Evolutionary conservation across 1,140 invertebrate genomes (phyloP), one percentile per base, ranked within the genome.

Genomic region (Neodiprion virginianus): DNA sequence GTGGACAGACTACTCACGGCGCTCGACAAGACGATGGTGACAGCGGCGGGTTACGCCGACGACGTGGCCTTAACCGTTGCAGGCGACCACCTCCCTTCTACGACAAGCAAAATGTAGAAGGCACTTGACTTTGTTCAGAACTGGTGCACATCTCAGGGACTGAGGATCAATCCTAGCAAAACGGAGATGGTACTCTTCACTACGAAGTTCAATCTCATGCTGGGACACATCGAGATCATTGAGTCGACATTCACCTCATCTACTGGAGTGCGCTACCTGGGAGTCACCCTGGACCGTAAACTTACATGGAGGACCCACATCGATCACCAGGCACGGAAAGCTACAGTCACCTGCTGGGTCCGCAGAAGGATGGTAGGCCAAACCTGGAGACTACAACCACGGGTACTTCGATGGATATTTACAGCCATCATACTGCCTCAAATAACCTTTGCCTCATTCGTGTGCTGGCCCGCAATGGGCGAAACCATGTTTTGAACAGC

Each of bases 251-350:
- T 40, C 0, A 40, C 1, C 28, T 5, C 5, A 40, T 40, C 28
- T 5, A 40, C 72, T 66, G 28, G 5, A 5, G 28, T 40, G 5
- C 28, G 28, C 28, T 40, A 40, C 28, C 28, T 40, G 10, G 72
- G 61, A 12, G 67, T 74, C n/a, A 67, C 53, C 53, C 66, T 74
- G 9, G 67, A 74, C 47, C 28, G 40, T 8, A 73, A 67, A 48
- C 65, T 73, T 5, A 67, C 40, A 11, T 73, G 72, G 72, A 73
- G 23, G 9, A 48, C 40, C 23, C 61, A 73, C 72, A 73, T 61
- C 66, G 47, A 7, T 12, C 11, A 23, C 49, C 72, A 47, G 66
- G 8, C 40, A 21, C 7, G 14, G 17, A 74, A 69, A 5, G 65
- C 72, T 8, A 48, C 72, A 23, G 21, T 8, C 50, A 74, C 66